Base-by-base conservation (phyloP, 2,888 invertebrate genomes). In the Dusona sp. region DNA sequence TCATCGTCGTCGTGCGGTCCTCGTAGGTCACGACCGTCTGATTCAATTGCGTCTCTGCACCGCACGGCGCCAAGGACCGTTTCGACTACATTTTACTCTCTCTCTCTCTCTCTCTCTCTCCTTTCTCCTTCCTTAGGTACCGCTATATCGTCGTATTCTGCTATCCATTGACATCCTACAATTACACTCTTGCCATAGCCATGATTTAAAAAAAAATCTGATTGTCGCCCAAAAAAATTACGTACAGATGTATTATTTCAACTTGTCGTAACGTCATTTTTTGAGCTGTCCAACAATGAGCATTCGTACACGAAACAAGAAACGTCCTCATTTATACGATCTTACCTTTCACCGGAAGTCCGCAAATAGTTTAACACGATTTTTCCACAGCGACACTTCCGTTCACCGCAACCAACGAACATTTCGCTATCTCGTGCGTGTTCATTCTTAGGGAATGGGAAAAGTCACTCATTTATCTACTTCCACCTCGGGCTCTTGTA, bases 31-130 rank as follows among this genome's bases (percentile, higher is more conserved):
- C 70, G 72, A 51, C 75, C 75, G 83, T 83, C 88, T 91, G 91
- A 92, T 92, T 92, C 92, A 90, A 92, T 92, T 92, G 89, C 90
- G 89, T 84, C 83, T 88, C 84, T 48, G 64, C 64, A 68, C 72
- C 83, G 72, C 73, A 74, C 80, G 83, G 78, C 83, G 81, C 67
- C 86, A 86, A 68, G 80, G 85, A 89, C 79, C 86, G 72, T 83
- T 88, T 65, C 79, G 72, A 81, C 87, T 85, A 78, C 72, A 29
- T 29, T 51, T 51, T 68, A n/a, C 33, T 29, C 42, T 45, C 38
- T 22, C 25, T 13, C 68, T 68, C 16, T 25, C n/a, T 45, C 68
- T 38, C 16, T 25, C 8, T 25, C 25, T 33, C 29, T 29, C 48
- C 42, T 9, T 38, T 19, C 48, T 70, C 70, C 16, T 48, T 19